A percentile compares a stretch with the other conserved stretches of the same genome.
These are phyloP conservation scores for Crematogaster levior DNA, from an alignment of 2,888 invertebrate genomes.

Conservation along the genomic window DNA sequence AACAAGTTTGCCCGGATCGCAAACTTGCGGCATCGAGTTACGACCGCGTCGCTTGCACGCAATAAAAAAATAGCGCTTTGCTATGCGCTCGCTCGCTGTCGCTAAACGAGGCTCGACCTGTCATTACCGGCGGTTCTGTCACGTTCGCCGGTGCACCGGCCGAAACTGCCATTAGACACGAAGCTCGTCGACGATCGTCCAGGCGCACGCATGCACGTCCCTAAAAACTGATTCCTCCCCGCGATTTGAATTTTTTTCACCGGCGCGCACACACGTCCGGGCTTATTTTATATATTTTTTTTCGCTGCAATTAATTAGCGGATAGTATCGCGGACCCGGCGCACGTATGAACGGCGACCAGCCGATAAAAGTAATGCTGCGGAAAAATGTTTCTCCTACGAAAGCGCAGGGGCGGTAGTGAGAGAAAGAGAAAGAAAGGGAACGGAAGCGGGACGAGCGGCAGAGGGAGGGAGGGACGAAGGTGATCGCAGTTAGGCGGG, in stretches of 20 bases:
- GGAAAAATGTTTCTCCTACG: conserved; percentile 79
- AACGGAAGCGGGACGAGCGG: neutral
- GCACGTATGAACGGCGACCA: conserved; percentile 73
- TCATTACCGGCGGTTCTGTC: conserved; percentile 50
- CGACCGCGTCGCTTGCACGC: conserved; percentile 30
- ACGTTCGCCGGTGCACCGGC: conserved; percentile 38
- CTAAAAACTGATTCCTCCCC: conserved; percentile 63
- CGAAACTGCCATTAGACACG: conserved; percentile 60
- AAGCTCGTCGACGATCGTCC: conserved; percentile 48
- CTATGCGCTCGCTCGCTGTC: conserved; percentile 36
- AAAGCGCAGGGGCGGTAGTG: conserved; percentile 27
- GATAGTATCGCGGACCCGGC: conserved; percentile 73
- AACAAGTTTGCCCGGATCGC: conserved; percentile 30
- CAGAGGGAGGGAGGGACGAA: neutral
- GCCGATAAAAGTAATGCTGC: conserved; percentile 81
- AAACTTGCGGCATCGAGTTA: conserved; percentile 49
- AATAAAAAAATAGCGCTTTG: conserved; percentile 42
- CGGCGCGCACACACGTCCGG: conserved; percentile 33
- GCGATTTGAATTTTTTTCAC: conserved; percentile 68
- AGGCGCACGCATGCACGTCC: conserved; percentile 59
- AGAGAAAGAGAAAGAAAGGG: neutral
- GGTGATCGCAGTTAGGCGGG: conserved; percentile 13
- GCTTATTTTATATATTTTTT: conserved; percentile 48
- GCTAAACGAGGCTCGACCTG: conserved; percentile 51
- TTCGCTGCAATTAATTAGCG: conserved; percentile 76